A percentile compares a stretch with the other conserved stretches of the same genome.
Conservation (phyloP, 1,140 invertebrate genomes). For the Bombus balteatus region DNA sequence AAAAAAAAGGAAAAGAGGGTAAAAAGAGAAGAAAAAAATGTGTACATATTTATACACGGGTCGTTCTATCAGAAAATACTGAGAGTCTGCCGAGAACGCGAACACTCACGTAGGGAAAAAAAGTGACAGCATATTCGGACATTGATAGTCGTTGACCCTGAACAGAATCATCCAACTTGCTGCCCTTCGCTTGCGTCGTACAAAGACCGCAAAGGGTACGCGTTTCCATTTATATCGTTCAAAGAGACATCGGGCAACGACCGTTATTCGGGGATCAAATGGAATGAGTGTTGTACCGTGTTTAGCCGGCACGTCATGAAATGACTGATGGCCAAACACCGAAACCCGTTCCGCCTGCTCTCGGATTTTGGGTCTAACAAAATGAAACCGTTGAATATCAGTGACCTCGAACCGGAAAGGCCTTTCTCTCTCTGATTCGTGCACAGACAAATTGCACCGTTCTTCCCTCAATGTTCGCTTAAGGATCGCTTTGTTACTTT, state of each 20-base stretch:
- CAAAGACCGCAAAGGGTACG: conserved; percentile 44
- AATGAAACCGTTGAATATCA: conserved; percentile 11
- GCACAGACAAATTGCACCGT: not conserved
- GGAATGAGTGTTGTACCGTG: conserved; percentile 43
- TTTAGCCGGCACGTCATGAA: conserved; percentile 29
- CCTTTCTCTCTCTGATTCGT: not conserved
- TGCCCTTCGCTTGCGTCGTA: conserved; percentile 25
- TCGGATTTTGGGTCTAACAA: conserved; percentile 6
- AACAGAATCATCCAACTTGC: conserved; percentile 41
- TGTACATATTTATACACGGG: not conserved
- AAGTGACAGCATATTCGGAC: conserved; percentile 20
- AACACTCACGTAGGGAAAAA: not conserved
- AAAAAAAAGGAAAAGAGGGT: not conserved
- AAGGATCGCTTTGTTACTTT: not conserved
- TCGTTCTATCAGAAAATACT: not conserved
- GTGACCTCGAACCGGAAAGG: not conserved
- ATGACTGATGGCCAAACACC: conserved; percentile 38
- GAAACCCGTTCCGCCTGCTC: not conserved
- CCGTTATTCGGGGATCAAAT: conserved; percentile 49
- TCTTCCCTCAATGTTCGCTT: not conserved
- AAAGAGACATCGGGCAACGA: conserved; percentile 25
- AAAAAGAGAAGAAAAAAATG: not conserved
- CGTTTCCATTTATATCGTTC: conserved; percentile 51
- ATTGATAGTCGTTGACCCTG: conserved; percentile 47
- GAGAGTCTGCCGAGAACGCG: not conserved